Percentiles rank a stretch among this genome's conserved stretches.
These are phyloP conservation scores for Ambastaia sidthimunki DNA, from an alignment of 2,797 vertebrate species.

Conservation along the genomic window DNA sequence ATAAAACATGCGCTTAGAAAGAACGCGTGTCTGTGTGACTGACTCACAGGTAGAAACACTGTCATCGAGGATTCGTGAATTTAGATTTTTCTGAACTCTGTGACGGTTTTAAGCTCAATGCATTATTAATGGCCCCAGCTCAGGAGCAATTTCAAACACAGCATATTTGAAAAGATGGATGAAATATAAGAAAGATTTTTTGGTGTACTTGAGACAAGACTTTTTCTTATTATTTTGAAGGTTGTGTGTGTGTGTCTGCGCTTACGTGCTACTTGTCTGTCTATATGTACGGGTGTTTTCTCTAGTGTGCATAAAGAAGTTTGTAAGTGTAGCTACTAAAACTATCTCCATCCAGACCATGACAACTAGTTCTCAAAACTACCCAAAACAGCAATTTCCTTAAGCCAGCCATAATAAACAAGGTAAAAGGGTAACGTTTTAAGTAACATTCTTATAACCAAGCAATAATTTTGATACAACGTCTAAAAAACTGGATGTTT, in stretches of 20 bases:
- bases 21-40: conserved; percentile 41
- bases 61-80: conserved; percentile 51
- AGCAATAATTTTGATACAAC: no score
- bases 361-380: not conserved
- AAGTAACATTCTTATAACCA: no score
- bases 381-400: not conserved
- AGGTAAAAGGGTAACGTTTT: not conserved
- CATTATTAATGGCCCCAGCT: conserved; percentile 59
- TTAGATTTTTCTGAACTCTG: conserved; percentile 57
- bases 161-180: conserved; percentile 60
- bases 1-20: conserved; percentile 60
- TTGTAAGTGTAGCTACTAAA: conserved; percentile 35
- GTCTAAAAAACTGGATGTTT: no score
- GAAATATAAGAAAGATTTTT: conserved; percentile 57
- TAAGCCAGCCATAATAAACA: conserved; percentile 20
- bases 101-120: conserved; percentile 55
- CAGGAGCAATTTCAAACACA: conserved; percentile 56
- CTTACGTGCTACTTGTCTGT: conserved; percentile 20
- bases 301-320: conserved; percentile 13
- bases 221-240: conserved; percentile 31
- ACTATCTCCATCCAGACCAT: conserved; percentile 7
- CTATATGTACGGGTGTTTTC: conserved; percentile 29
- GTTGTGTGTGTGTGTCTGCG: not conserved
- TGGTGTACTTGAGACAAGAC: conserved; percentile 44
- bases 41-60: conserved; percentile 57